Conservation (phyloP, 2,113 vertebrate species). For the Talpa occidentalis region DNA sequence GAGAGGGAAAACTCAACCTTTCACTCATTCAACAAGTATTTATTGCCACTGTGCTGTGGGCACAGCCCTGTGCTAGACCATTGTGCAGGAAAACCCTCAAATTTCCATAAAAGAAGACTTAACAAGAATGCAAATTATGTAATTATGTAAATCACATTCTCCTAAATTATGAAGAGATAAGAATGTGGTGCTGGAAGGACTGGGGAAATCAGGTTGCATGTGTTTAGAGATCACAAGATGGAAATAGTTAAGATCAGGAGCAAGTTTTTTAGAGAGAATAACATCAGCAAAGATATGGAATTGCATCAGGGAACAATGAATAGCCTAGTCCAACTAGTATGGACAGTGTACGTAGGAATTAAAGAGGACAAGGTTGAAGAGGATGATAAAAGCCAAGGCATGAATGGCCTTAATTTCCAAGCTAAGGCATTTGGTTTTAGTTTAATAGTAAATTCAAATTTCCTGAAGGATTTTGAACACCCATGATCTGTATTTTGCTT, state of each 20-base stretch:
- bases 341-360: background rate
- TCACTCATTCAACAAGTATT: background rate
- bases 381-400: background rate
- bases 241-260: background rate
- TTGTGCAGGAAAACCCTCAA: background rate
- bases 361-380: background rate
- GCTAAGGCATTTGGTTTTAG: background rate
- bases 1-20: background rate
- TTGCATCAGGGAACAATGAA: background rate
- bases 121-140: background rate
- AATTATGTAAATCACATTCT: background rate
- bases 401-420: background rate
- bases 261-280: background rate
- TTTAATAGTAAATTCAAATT: background rate
- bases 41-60: background rate
- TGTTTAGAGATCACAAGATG: background rate
- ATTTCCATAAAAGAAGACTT: background rate
- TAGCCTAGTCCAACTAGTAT: background rate
- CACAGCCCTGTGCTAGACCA: background rate
- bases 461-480: background rate
- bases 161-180: background rate
- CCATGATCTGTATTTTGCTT: background rate
- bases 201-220: background rate
- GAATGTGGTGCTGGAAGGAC: too few species aligned
- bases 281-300: background rate